Conservation (phyloP, 2,113 vertebrate species). For the Pachypanchax playfairii region DNA sequence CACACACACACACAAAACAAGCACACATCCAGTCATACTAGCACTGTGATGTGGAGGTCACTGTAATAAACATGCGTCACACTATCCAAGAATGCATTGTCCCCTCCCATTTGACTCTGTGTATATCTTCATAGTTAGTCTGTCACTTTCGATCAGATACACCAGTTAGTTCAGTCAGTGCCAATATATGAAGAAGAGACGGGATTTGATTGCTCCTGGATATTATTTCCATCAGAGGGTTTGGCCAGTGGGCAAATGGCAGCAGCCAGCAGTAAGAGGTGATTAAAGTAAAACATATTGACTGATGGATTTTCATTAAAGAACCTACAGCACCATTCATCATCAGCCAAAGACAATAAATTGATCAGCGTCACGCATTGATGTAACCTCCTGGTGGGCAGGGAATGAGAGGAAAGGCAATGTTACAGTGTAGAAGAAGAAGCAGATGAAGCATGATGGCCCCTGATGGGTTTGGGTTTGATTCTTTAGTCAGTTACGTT, state of each 20-base stretch:
- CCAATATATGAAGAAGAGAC: slow-evolving; percentile 33
- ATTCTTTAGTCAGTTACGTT: slow-evolving; percentile 55
- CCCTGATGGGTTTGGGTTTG: slow-evolving; percentile 34
- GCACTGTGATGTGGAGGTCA: slow-evolving; percentile 1
- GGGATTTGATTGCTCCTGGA: slow-evolving; percentile 16
- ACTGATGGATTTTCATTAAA: slow-evolving; percentile 59
- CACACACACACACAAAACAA: slow-evolving; percentile 1
- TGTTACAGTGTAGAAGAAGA: slow-evolving; percentile 1
- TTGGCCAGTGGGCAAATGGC: slow-evolving; percentile 31
- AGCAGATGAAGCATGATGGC: slow-evolving; percentile 41
- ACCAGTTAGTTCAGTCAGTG: slow-evolving; percentile 20
- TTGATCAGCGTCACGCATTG: slow-evolving; percentile 33
- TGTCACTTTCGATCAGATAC: slow-evolving; percentile 12
- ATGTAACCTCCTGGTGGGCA: slow-evolving; percentile 25
- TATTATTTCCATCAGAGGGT: slow-evolving; percentile 32
- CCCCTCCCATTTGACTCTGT: slow-evolving; percentile 5
- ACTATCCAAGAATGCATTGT: background rate
- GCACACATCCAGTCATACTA: background rate
- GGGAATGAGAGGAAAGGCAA: slow-evolving; percentile 2
- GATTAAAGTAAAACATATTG: slow-evolving; percentile 56
- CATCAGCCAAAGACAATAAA: slow-evolving; percentile 24
- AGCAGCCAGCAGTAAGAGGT: slow-evolving; percentile 41
- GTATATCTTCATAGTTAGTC: slow-evolving; percentile 6
- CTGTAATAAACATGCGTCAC: slow-evolving; percentile 46
- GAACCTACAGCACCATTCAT: slow-evolving; percentile 31